These are phyloP conservation scores for Syngnathoides biaculeatus DNA, from an alignment of 2,113 vertebrate genomes.

Conservation along the genomic window DNA sequence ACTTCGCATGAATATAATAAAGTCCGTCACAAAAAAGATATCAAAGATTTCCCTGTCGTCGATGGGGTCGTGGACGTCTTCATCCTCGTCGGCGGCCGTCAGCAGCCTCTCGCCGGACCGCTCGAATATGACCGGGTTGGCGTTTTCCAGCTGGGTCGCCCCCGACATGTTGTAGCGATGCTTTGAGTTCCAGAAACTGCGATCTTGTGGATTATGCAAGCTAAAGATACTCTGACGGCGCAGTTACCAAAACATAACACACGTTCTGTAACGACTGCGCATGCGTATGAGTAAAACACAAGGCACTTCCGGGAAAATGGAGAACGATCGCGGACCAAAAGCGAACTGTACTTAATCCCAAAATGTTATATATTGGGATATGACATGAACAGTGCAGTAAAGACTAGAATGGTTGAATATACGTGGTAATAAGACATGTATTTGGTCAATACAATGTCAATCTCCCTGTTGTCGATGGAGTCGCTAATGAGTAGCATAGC, in stretches of 20 bases:
- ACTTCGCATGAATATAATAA: no score
- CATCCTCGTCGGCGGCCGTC: conserved; percentile 48
- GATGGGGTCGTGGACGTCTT: conserved; percentile 60
- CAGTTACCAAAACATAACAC: neutral
- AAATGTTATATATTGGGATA: no score
- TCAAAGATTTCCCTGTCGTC: conserved; percentile 70
- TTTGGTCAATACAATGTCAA: neutral
- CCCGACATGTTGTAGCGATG: conserved; percentile 32
- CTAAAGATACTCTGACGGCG: neutral
- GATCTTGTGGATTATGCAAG: neutral
- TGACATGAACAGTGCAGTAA: neutral
- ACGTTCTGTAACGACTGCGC: neutral
- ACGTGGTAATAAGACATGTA: neutral
- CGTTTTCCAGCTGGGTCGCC: conserved; percentile 50
- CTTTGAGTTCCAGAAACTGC: neutral
- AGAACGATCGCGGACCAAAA: neutral
- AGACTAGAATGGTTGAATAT: neutral
- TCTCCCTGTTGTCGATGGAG: neutral
- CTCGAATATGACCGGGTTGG: conserved; percentile 59
- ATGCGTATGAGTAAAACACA: neutral
- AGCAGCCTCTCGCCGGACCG: conserved; percentile 50
- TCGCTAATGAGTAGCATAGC: neutral
- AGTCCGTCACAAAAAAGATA: conserved; percentile 44
- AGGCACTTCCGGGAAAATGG: neutral
- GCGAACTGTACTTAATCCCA: neutral